Evolutionary conservation across 1,140 invertebrate genomes (phyloP).

Genomic region (Pseudomyrmex sp.): DNA sequence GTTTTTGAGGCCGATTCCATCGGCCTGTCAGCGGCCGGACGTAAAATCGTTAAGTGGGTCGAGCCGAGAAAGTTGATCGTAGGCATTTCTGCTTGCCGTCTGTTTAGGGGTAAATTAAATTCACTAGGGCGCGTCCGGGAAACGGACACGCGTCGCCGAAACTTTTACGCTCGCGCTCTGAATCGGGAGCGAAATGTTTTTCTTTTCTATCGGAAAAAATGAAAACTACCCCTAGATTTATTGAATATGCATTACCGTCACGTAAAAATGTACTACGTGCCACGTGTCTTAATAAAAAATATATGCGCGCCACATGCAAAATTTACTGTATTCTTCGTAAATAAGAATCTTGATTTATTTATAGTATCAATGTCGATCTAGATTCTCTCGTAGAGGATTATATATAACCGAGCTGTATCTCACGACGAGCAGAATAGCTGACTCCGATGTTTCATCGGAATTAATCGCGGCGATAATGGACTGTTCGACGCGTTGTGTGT

Average conservation of each 20-base stretch:
- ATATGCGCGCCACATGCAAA: background rate
- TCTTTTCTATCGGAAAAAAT: no score
- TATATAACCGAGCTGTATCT: background rate
- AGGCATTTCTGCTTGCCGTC: constrained; percentile 29
- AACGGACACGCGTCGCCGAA: constrained; percentile 24
- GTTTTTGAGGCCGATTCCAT: constrained; percentile 53
- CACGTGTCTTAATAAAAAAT: background rate
- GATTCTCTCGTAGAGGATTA: background rate
- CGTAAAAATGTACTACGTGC: background rate
- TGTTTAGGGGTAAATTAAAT: constrained; percentile 58
- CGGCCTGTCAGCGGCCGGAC: constrained; percentile 67
- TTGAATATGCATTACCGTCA: background rate
- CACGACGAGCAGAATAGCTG: background rate
- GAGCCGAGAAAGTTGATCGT: constrained; percentile 62
- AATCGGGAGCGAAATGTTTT: background rate
- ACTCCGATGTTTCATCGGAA: constrained; percentile 31
- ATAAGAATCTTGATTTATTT: background rate
- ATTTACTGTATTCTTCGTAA: background rate
- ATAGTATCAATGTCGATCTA: background rate
- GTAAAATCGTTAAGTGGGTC: constrained; percentile 79
- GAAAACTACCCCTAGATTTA: background rate
- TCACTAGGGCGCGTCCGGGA: constrained; percentile 2
- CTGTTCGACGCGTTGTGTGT: constrained; percentile 42
- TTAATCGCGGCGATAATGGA: constrained; percentile 54
- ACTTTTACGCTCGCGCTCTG: constrained; percentile 28